phyloP scores from a whole-genome alignment of 2,797 vertebrate species.

The Peromyscus eremicus region DNA sequence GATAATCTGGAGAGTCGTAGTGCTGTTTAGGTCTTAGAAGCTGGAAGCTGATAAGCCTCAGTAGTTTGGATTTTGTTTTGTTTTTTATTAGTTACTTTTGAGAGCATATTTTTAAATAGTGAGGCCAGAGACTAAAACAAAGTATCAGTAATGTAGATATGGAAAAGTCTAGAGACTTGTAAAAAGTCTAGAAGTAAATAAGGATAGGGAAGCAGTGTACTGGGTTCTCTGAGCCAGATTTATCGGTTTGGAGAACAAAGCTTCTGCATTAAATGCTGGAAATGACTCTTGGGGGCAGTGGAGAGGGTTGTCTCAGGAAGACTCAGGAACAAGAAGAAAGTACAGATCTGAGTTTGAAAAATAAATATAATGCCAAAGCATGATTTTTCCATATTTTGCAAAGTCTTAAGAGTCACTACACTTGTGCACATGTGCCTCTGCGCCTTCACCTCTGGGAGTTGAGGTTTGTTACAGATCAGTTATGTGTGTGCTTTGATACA shows the following conservation, averaged over 20 bases:
- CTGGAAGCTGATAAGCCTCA: neutral
- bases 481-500: slow-evolving; percentile 41
- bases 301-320: neutral
- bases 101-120: neutral
- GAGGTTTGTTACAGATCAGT: neutral
- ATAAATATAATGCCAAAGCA: neutral
- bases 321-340: neutral
- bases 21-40: neutral
- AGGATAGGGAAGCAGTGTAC: neutral
- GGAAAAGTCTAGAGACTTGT: neutral
- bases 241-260: neutral
- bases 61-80: neutral
- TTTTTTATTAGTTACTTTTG: neutral
- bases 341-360: slow-evolving; percentile 2
- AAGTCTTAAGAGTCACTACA: neutral
- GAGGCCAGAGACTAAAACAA: neutral
- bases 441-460: neutral
- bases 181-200: neutral
- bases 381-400: neutral
- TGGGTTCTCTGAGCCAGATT: neutral
- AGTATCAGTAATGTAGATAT: neutral
- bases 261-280: neutral
- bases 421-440: neutral
- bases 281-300: neutral
- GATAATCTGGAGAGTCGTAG: neutral